Percentiles rank a stretch among this genome's conserved stretches.
Conservation (phyloP, 92 coral and sea anemone species). For the Pocillopora grandis region DNA sequence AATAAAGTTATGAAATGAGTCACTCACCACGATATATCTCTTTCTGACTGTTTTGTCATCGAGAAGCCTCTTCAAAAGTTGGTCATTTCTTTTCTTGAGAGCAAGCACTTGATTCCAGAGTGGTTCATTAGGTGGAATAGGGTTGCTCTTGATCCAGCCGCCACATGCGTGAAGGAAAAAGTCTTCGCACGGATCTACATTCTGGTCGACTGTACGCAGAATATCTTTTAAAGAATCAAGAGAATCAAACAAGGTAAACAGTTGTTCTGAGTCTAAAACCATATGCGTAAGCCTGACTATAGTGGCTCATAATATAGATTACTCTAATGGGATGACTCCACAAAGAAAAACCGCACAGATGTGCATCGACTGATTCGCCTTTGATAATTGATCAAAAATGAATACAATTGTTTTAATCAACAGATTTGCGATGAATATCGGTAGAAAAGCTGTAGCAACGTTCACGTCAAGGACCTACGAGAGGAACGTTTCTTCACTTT, state of each 20-base stretch:
- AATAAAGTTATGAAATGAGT: not conserved
- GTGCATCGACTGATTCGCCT: too few relatives aligned
- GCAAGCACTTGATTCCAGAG: conserved; percentile 66
- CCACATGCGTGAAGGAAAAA: conserved; percentile 80
- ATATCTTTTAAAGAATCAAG: conserved; percentile 39
- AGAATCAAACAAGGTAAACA: not conserved
- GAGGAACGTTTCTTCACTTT: too few relatives aligned
- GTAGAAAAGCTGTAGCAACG: too few relatives aligned
- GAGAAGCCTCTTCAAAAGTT: conserved; percentile 60
- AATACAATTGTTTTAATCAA: too few relatives aligned
- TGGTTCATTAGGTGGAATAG: conserved; percentile 64
- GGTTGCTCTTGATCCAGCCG: conserved; percentile 76
- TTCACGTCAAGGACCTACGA: too few relatives aligned
- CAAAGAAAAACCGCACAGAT: too few relatives aligned
- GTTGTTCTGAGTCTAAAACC: not conserved
- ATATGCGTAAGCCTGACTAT: too few relatives aligned
- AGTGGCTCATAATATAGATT: too few relatives aligned
- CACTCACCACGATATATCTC: conserved; percentile 57
- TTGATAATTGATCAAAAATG: too few relatives aligned
- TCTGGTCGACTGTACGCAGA: conserved; percentile 55
- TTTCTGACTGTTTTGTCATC: conserved; percentile 53
- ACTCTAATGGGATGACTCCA: too few relatives aligned
- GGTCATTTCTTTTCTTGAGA: conserved; percentile 42
- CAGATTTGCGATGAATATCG: too few relatives aligned
- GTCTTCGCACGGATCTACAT: conserved; percentile 74